Base-by-base conservation (phyloP, 2,888 invertebrate genomes). In the Spilosoma lubricipeda region DNA sequence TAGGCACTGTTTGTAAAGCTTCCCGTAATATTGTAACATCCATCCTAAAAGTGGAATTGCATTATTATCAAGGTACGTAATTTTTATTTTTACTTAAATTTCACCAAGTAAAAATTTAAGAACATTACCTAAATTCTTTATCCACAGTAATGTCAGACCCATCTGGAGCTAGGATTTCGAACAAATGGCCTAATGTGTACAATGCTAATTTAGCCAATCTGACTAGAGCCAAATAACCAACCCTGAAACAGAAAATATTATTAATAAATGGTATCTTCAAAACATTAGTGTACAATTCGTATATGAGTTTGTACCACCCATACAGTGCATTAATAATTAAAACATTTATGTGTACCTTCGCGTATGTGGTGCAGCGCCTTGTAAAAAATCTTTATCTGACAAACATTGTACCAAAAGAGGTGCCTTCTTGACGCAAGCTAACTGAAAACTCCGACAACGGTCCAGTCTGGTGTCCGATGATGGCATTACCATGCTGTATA, bases 401-500 rank as follows among this genome's bases (percentile, higher is more conserved):
- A 96, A 87, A 79, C 96, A 95, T 78, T 96, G 93, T 2, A 96
- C 94, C 76, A 96, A 88, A 9, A 96, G 88, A 2, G 95, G 95
- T 18, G 95, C 93, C 77, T 97, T 97, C 85, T 96, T 96, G 74
- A 97, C 95, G 92, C 97, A 97, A 8, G 96, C 96, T 64, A 96
- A 89, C 90, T 97, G 97, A 81, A 96, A 95, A 82, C 93, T 95
- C 70, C 96, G 92, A 80, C 96, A 94, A 8, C 96, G 97, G 66
- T 98, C 98, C 3, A 98, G 97, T 84, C 97, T 96, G 3, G 98
- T 97, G 86, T 98, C 98, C 15, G 97, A 94, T 13, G 99, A 98
- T 23, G 99, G 99, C 97, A 99, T 98, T 80, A 99, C 96, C 91
- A 99, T 96, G 79, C 98, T 97, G 92, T 99, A 99, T 78, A 99